These are phyloP conservation scores for Bombus fervidus DNA, from an alignment of 1,140 invertebrate genomes.

Conservation along the genomic window DNA sequence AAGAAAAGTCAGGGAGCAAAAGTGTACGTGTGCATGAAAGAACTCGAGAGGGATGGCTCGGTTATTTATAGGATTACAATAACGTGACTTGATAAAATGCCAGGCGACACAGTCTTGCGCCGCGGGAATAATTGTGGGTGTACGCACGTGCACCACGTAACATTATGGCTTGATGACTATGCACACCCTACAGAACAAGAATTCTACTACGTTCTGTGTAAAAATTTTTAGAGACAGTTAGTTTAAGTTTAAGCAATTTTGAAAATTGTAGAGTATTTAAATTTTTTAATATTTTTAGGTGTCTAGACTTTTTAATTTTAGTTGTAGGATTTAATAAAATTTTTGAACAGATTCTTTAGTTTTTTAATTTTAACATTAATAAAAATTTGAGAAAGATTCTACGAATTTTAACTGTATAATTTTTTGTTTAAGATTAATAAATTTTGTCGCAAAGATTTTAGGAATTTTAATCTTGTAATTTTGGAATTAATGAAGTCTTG, in stretches of 20 bases:
- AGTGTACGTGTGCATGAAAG: not conserved
- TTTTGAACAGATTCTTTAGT: too few species aligned
- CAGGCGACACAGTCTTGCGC: constrained; percentile 56
- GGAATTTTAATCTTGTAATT: not conserved
- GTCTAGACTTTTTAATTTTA: too few species aligned
- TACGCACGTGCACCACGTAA: constrained; percentile 55
- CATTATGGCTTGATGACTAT: constrained; percentile 21
- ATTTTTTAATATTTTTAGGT: too few species aligned
- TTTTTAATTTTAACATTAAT: not conserved
- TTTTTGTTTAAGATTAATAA: too few species aligned
- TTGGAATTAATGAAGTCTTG: not conserved
- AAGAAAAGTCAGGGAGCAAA: constrained; percentile 15
- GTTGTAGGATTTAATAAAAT: too few species aligned
- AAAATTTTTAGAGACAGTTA: too few species aligned
- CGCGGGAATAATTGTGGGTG: constrained; percentile 66
- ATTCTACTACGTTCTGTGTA: not conserved
- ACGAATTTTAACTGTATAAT: too few species aligned
- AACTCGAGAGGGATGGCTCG: not conserved
- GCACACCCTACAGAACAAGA: constrained; percentile 1
- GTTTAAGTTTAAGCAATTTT: too few species aligned
- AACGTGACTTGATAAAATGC: constrained; percentile 76
- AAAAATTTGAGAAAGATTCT: not conserved
- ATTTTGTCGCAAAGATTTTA: too few species aligned
- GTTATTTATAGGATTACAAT: constrained; percentile 78
- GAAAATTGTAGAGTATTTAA: too few species aligned